A percentile compares a stretch with the other conserved stretches of the same genome.
phyloP scores from a whole-genome alignment of 2,888 invertebrate genomes.

The Luffia ferchaultella region DNA sequence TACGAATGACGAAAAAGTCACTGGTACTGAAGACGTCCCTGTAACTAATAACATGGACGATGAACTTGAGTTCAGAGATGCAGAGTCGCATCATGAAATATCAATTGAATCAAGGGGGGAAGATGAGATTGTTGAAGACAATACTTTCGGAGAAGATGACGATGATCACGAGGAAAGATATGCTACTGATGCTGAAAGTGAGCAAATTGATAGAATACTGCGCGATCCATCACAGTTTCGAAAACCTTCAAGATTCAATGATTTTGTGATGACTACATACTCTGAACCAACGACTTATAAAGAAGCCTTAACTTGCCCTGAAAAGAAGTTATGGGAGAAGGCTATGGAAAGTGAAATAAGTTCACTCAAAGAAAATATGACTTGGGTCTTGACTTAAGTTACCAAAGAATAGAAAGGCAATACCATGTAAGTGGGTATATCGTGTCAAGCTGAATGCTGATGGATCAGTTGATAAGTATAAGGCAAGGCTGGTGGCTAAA shows the following conservation, averaged over 20 bases:
- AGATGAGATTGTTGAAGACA: no score
- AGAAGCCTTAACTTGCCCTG: slow-evolving; percentile 7
- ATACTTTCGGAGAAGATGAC: no score
- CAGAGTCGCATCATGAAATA: no score
- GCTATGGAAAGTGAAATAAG: slow-evolving; percentile 20
- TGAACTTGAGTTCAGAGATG: no score
- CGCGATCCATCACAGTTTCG: slow-evolving; percentile 5
- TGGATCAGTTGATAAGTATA: slow-evolving; percentile 15
- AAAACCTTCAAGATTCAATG: not conserved
- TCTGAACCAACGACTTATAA: slow-evolving; percentile 3
- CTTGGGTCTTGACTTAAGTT: slow-evolving; percentile 18
- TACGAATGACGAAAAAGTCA: no score
- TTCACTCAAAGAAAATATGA: slow-evolving; percentile 17
- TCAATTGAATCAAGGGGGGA: no score
- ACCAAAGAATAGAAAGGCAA: slow-evolving; percentile 14
- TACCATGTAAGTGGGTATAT: slow-evolving; percentile 15
- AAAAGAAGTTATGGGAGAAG: slow-evolving; percentile 12
- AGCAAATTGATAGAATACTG: no score
- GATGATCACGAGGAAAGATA: no score
- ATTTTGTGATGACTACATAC: not conserved
- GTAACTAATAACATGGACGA: no score
- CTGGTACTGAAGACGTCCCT: no score
- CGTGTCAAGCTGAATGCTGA: slow-evolving; percentile 15
- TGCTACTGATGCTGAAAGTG: no score
- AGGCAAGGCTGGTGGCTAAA: slow-evolving; percentile 15